Evolutionary conservation across 1,140 invertebrate genomes (phyloP), one percentile per base, ranked within the genome.

Genomic region (Phymastichus coffea): DNA sequence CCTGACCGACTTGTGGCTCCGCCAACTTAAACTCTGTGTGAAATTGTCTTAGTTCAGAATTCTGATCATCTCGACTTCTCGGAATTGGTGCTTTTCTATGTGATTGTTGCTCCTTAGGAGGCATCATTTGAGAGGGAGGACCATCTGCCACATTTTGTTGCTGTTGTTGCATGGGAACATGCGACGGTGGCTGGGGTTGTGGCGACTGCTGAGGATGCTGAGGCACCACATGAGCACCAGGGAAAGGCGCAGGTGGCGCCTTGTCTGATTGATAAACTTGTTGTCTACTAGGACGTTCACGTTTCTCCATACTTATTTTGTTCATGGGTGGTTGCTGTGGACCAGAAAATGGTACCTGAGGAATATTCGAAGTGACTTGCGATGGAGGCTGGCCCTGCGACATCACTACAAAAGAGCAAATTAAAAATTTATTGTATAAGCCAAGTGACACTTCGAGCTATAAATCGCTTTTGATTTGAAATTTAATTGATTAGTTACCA

Each of bases 1-100:
- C 76, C 57, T 75, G 77, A 4, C 7, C 49, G 1, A 64, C 12
- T 25, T 71, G 63, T 48, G 72, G 57, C 20, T 83, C 81, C n/a
- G 71, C 69, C 15, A 86, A 65, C 70, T 85, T 83, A 63, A 86
- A 87, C 53, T 85, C 82, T n/a, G 80, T 68, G 17, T 80, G 73
- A 64, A 86, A 86, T 40, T 85, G 82, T 66, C 85, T 82, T 10
- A 86, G 56, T 35, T 86, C 83, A 19, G 79, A 72, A 37, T 83
- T 72, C 43, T 83, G 77, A 28, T 83, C 82, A 23, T 85, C 82
- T 59, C 83, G 71, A 22, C 70, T 75, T 66, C 71, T 67, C 57
- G 75, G 66, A 9, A 69, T 70, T 55, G 63, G 52, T 22, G 71
- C 63, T 25, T 62, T 62, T 19, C 60, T 56, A 38, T 62, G 60